Evolutionary conservation across 2,797 vertebrate species (phyloP).

Genomic region (Micropoecilia bifurca): DNA sequence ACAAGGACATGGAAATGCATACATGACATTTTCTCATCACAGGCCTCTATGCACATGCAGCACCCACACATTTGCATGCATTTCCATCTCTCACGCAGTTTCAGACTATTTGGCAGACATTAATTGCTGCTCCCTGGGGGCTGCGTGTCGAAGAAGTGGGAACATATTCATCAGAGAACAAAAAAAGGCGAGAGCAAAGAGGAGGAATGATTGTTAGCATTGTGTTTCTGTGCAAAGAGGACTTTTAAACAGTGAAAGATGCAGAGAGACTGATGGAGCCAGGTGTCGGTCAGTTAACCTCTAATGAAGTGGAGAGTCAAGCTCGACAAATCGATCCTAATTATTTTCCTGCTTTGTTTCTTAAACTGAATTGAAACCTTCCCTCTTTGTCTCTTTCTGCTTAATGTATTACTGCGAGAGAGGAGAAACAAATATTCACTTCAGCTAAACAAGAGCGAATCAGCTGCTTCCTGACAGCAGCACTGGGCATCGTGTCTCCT

Average conservation of each 20-base stretch:
- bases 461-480: background rate
- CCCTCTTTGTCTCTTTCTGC: constrained; percentile 1
- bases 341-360: background rate
- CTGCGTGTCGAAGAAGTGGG: constrained; percentile 22
- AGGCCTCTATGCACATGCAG: background rate
- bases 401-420: background rate
- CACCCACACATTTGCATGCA: constrained; percentile 5
- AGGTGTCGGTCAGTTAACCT: background rate
- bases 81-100: constrained; percentile 24
- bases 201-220: constrained; percentile 8
- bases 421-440: constrained; percentile 2
- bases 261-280: background rate
- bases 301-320: background rate
- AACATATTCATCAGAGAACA: constrained; percentile 24
- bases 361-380: background rate
- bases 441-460: background rate
- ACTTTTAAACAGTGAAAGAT: background rate
- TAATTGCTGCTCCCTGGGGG: constrained; percentile 36
- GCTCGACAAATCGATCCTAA: background rate
- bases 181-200: constrained; percentile 19
- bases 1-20: background rate
- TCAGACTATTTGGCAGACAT: constrained; percentile 21
- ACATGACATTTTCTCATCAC: background rate
- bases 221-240: background rate
- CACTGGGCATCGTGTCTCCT: background rate